phyloP scores from a whole-genome alignment of 2,888 invertebrate species.

The Tenthredo scrophulariae region DNA sequence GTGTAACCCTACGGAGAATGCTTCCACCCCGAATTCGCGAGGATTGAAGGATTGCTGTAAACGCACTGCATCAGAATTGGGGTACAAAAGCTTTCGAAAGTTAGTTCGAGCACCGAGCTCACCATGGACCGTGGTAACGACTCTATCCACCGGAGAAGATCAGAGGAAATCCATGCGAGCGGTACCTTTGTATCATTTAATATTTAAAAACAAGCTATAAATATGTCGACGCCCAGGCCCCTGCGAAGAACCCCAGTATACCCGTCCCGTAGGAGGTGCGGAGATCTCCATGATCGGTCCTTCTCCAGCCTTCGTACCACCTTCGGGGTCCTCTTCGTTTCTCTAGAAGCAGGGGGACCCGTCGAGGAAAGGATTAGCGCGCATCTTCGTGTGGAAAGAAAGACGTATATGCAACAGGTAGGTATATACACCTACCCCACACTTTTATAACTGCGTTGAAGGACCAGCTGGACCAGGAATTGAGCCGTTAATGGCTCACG shows the following conservation, averaged over 20 bases:
- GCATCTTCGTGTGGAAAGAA: background rate
- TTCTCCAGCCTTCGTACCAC: conserved; percentile 22
- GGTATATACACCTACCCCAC: background rate
- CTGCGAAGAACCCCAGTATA: conserved; percentile 60
- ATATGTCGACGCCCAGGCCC: conserved; percentile 75
- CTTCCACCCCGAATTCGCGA: background rate
- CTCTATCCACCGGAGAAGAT: conserved; percentile 51
- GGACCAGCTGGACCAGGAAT: conserved; percentile 17
- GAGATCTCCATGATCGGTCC: conserved; percentile 41
- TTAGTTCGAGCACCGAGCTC: background rate
- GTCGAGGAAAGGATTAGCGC: conserved; percentile 45
- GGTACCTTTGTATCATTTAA: conserved; percentile 78
- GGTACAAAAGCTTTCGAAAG: conserved; percentile 30
- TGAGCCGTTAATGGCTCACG: conserved; percentile 26
- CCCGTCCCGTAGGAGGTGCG: conserved; percentile 22
- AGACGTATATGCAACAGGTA: background rate
- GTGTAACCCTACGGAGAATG: background rate
- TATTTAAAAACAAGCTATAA: conserved; percentile 79
- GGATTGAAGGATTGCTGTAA: conserved; percentile 1
- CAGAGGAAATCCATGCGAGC: conserved; percentile 58
- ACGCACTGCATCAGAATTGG: background rate
- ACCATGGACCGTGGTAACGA: conserved; percentile 34
- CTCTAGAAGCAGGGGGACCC: background rate
- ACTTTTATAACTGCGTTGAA: background rate
- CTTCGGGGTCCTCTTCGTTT: conserved; percentile 14